A percentile compares a stretch with the other conserved stretches of the same genome.
phyloP scores from a whole-genome alignment of 2,888 invertebrate genomes.

The Agapostemon virescens region DNA sequence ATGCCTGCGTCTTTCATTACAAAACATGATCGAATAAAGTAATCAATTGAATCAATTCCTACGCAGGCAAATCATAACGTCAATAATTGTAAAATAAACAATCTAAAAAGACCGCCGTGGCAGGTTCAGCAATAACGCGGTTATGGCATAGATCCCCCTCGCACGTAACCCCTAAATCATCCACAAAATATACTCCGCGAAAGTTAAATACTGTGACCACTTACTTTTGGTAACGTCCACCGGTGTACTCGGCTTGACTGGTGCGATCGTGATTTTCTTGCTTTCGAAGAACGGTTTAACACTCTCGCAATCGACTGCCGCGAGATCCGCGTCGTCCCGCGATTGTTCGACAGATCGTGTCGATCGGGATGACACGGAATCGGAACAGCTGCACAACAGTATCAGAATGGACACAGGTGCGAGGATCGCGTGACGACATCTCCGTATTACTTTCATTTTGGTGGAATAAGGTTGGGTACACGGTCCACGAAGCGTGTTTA shows the following conservation, averaged over 20 bases:
- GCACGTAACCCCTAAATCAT: too few species aligned
- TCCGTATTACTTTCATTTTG: slow-evolving; percentile 61
- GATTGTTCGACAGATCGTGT: slow-evolving; percentile 61
- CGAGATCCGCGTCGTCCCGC: slow-evolving; percentile 49
- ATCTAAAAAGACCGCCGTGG: too few species aligned
- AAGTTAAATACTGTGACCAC: too few species aligned
- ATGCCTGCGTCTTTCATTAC: too few species aligned
- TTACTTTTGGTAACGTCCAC: slow-evolving; percentile 66
- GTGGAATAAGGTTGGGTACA: slow-evolving; percentile 43
- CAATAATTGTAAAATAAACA: too few species aligned
- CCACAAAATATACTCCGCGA: too few species aligned
- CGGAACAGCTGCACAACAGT: slow-evolving; percentile 59
- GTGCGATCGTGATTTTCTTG: slow-evolving; percentile 69
- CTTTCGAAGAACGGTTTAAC: slow-evolving; percentile 72
- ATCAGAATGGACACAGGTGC: slow-evolving; percentile 60
- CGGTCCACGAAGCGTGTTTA: too few species aligned
- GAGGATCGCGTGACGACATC: slow-evolving; percentile 44
- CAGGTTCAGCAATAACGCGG: too few species aligned
- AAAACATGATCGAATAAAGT: too few species aligned
- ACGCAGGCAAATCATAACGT: too few species aligned
- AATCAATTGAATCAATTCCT: too few species aligned
- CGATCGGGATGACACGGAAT: slow-evolving; percentile 69
- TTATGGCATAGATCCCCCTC: too few species aligned
- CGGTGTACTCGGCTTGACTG: slow-evolving; percentile 47
- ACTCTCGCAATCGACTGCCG: slow-evolving; percentile 65